phyloP scores from a whole-genome alignment of 2,113 vertebrate genomes.

The Heliornis fulica region DNA sequence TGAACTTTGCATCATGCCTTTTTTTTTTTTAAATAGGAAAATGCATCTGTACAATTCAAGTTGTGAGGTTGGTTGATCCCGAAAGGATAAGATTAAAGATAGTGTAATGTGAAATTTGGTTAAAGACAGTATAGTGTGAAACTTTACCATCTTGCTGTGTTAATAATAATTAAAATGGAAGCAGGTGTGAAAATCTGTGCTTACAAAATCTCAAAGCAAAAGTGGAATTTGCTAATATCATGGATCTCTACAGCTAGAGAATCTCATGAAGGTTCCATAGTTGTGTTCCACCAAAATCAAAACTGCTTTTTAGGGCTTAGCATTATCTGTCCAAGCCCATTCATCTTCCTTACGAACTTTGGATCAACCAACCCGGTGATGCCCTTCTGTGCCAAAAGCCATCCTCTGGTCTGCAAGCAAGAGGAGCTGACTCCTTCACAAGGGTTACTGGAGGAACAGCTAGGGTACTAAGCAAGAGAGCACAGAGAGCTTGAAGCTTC shows the following conservation, averaged over 20 bases:
- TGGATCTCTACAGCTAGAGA: background rate
- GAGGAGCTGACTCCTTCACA: background rate
- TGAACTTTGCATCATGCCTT: background rate
- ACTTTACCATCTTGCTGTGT: background rate
- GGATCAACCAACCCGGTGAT: background rate
- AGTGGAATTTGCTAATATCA: background rate
- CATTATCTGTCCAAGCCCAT: background rate
- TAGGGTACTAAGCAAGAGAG: rapidly evolving
- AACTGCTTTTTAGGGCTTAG: background rate
- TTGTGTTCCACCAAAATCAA: background rate
- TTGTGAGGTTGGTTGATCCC: background rate
- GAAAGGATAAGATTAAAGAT: background rate
- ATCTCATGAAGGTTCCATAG: background rate
- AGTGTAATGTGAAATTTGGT: background rate
- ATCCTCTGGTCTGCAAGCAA: background rate
- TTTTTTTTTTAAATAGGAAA: background rate
- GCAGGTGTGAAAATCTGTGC: background rate
- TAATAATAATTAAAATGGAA: background rate
- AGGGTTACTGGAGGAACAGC: background rate
- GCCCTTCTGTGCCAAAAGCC: background rate
- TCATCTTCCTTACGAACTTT: background rate
- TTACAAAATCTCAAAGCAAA: background rate
- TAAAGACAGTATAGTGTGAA: background rate
- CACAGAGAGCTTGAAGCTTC: background rate
- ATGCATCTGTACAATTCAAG: background rate